phyloP scores from a whole-genome alignment of 2,888 invertebrate species.

The Itoplectis maculator region DNA sequence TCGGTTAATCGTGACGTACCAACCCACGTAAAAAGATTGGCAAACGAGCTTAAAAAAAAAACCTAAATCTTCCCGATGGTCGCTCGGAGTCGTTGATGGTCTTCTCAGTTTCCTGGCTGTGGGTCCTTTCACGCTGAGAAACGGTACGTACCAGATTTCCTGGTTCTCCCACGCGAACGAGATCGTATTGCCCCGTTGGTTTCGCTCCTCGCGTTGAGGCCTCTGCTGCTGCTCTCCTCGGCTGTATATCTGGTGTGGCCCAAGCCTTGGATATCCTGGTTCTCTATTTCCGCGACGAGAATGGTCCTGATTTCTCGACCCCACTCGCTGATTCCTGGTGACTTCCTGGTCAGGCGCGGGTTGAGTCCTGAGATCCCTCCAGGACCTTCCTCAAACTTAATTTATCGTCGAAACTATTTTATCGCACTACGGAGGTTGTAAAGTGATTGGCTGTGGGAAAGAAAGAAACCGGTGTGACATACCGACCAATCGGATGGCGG shows the following conservation, averaged over 20 bases:
- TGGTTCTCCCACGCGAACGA: slow-evolving; percentile 71
- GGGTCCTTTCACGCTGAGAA: slow-evolving; percentile 32
- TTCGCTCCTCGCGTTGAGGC: slow-evolving; percentile 51
- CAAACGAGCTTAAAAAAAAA: no score
- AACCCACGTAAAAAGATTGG: no score
- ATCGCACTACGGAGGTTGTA: slow-evolving; percentile 28
- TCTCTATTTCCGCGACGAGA: slow-evolving; percentile 53
- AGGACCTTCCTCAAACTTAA: slow-evolving; percentile 44
- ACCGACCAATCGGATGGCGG: background rate
- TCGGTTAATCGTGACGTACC: no score
- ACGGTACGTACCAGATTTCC: slow-evolving; percentile 68
- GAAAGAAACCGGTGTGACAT: background rate
- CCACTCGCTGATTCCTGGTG: slow-evolving; percentile 43
- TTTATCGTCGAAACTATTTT: slow-evolving; percentile 44
- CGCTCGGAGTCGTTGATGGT: no score
- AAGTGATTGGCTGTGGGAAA: slow-evolving; percentile 20
- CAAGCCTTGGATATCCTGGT: slow-evolving; percentile 60
- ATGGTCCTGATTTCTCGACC: slow-evolving; percentile 71
- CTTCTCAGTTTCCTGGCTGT: no score
- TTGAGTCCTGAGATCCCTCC: slow-evolving; percentile 43
- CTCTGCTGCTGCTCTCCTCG: slow-evolving; percentile 44
- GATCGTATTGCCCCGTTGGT: slow-evolving; percentile 68
- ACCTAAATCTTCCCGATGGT: no score
- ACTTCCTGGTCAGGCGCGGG: slow-evolving; percentile 59
- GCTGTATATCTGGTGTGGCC: slow-evolving; percentile 20